Percentiles rank a stretch among this genome's conserved stretches.
phyloP scores from a whole-genome alignment of 2,797 vertebrate genomes.

The Acanthis flammea region DNA sequence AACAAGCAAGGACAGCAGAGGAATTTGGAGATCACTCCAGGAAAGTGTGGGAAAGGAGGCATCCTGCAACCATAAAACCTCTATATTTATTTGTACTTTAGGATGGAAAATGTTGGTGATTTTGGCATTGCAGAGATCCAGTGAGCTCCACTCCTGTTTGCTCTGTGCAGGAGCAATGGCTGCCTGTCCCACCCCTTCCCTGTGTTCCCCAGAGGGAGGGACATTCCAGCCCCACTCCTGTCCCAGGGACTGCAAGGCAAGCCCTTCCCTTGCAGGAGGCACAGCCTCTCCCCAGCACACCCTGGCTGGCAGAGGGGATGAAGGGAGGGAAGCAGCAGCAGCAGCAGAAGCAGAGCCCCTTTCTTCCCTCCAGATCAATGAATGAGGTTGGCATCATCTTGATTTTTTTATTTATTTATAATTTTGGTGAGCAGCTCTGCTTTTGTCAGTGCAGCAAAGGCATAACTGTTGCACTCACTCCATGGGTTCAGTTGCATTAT shows the following conservation, averaged over 20 bases:
- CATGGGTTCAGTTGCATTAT: constrained; percentile 9
- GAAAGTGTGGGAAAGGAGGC: constrained; percentile 44
- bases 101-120: not conserved
- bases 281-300: not conserved
- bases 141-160: fast-evolving
- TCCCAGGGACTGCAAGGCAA: fast-evolving
- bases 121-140: not conserved
- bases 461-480: not conserved
- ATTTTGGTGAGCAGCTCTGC: not conserved
- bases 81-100: constrained; percentile 12
- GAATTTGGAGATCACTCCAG: constrained; percentile 12
- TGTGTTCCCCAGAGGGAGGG: not conserved
- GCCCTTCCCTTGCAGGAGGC: not conserved
- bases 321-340: not conserved
- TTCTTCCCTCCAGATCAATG: not conserved
- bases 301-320: fast-evolving
- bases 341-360: not conserved
- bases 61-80: not conserved
- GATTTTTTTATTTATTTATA: not conserved
- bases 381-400: not conserved
- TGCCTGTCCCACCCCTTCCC: not conserved
- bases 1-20: not conserved
- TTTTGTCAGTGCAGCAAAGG: not conserved
- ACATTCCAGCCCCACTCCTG: not conserved
- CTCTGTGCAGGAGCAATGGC: fast-evolving